Evolutionary conservation across 1,140 invertebrate species (phyloP), one percentile per base, ranked within the genome.

Genomic region (Drosophila obscura): DNA sequence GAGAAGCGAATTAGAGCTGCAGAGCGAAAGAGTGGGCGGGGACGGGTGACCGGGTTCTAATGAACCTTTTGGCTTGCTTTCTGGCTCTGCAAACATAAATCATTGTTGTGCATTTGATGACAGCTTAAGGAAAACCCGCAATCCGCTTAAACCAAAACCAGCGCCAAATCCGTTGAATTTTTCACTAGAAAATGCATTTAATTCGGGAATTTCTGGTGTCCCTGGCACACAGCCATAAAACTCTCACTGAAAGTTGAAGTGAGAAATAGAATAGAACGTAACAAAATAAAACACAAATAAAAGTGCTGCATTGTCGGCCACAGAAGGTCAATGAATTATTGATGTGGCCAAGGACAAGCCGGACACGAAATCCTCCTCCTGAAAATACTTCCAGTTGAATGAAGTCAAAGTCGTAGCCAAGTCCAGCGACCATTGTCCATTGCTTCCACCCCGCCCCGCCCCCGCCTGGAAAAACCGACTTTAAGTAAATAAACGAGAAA

Each of bases 401-500:
- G 51, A 52, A 48, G 50, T 41, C 63, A 56, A 56, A 39, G 35
- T 7, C 9, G 3, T 11, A 39, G 16, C 67, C 66, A 69, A 56
- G 50, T 67, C 44, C 43, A 57, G 41, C 24, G 48, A 31, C 24
- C 64, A n/a, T 22, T 39, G 50, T n/a, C 5, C 43, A 50, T 68
- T 69, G 66, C 28, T 31, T 9, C 28, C 28, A 8, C 2, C 8
- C 3, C n/a, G n/a, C 3, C 31, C 2, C 19, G 19, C 19, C 31
- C 9, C 1, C 3, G 9, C 11, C 11, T 2, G 11, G 3, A 31
- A 3, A 9, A 31, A 13, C 4, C 35, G 44, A 58, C 67, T 69
- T 71, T 69, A 71, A 67, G 67, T 69, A 71, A 71, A 71, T 71
- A 71, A 71, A 71, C 69, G 51, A 58, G 19, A 71, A 71, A 71